These are phyloP conservation scores for Phyllotreta striolata DNA, from an alignment of 2,888 invertebrate genomes.

Conservation along the genomic window DNA sequence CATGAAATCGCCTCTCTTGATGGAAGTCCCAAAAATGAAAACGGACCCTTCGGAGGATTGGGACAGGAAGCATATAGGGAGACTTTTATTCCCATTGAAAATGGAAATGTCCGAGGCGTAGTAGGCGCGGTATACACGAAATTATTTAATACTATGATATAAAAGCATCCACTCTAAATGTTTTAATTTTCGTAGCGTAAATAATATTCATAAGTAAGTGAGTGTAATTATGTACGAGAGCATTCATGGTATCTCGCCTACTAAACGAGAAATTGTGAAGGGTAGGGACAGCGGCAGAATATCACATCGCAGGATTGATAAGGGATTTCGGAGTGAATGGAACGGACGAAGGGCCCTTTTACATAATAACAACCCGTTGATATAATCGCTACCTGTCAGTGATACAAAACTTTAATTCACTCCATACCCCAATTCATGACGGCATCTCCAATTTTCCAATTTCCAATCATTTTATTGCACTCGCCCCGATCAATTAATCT, in stretches of 20 bases:
- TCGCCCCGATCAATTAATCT: too few species aligned
- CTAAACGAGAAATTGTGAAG: not conserved
- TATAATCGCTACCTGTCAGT: conserved; percentile 13
- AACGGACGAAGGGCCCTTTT: conserved; percentile 9
- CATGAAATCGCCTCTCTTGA: conserved; percentile 6
- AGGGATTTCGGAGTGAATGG: conserved; percentile 13
- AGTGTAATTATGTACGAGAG: too few species aligned
- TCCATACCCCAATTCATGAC: too few species aligned
- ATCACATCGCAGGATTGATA: conserved; percentile 20
- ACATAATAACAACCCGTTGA: conserved; percentile 13
- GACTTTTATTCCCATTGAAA: conserved; percentile 15
- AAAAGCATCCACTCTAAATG: not conserved
- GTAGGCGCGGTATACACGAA: not conserved
- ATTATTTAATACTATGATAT: not conserved
- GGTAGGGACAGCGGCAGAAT: not conserved
- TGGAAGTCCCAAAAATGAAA: conserved; percentile 8
- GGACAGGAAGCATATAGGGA: conserved; percentile 1
- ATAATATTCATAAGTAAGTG: not conserved
- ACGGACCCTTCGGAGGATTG: not conserved
- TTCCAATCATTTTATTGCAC: too few species aligned
- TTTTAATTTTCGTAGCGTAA: not conserved
- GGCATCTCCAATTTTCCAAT: too few species aligned
- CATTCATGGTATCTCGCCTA: not conserved
- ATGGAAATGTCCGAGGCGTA: not conserved
- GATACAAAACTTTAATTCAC: not conserved